phyloP scores from a whole-genome alignment of 2,888 invertebrate genomes.

The Nasonovia ribisnigri region DNA sequence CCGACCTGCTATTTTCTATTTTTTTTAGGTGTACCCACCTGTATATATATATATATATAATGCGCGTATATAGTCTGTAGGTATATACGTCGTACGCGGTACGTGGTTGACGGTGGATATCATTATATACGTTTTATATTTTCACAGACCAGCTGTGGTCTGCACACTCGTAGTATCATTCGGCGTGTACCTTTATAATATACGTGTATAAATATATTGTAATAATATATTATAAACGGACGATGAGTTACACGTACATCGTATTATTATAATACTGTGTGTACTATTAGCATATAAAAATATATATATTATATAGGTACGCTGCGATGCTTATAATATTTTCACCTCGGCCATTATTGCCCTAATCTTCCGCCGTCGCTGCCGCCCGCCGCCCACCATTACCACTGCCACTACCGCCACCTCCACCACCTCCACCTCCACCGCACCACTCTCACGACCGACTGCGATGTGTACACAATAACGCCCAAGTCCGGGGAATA shows the following conservation, averaged over 20 bases:
- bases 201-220: neutral
- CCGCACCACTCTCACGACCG: neutral
- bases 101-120: neutral
- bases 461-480: neutral
- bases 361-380: neutral
- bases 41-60: neutral
- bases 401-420: neutral
- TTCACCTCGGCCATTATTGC: constrained; percentile 6
- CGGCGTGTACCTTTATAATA: neutral
- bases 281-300: constrained; percentile 15
- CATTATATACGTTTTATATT: neutral
- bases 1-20: neutral
- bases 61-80: neutral
- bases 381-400: too few species aligned
- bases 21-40: neutral
- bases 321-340: neutral
- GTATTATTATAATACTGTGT: neutral
- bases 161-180: neutral
- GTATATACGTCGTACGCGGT: neutral
- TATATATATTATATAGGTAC: neutral
- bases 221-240: neutral
- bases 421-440: too few species aligned
- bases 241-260: neutral
- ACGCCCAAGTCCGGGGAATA: neutral
- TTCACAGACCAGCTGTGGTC: constrained; percentile 15